These are phyloP conservation scores for Hydractinia echinata DNA, from an alignment of 30 jellyfish, hydroid and myxozoan genomes.

Conservation along the genomic window DNA sequence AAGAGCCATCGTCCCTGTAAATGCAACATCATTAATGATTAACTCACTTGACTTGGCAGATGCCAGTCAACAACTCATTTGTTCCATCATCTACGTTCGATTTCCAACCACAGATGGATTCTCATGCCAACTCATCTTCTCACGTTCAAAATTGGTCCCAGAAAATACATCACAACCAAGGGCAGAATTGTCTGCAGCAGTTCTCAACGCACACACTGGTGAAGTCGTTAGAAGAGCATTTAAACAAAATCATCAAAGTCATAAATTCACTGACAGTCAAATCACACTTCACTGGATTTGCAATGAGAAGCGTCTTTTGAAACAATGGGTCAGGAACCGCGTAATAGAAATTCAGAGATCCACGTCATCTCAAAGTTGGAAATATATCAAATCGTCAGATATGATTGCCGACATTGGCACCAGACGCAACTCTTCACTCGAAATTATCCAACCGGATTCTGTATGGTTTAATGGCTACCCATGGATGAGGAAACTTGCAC, in stretches of 20 bases:
- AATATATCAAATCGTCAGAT: conserved; percentile 15
- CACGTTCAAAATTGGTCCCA: conserved; percentile 2
- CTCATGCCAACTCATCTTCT: background rate
- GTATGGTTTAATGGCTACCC: conserved; percentile 16
- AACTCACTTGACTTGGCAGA: background rate
- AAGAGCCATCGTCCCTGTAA: background rate
- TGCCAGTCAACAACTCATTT: too few relatives aligned
- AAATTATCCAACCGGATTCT: conserved; percentile 6
- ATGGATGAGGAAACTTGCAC: background rate
- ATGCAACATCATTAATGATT: background rate
- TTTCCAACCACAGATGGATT: too few relatives aligned
- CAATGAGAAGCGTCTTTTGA: conserved; percentile 13
- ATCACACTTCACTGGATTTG: conserved; percentile 12
- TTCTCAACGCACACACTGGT: conserved; percentile 24
- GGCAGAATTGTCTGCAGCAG: conserved; percentile 25
- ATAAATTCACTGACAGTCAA: background rate
- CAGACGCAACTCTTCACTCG: conserved; percentile 22
- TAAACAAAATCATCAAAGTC: background rate
- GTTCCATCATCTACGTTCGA: too few relatives aligned
- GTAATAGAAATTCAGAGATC: too few relatives aligned
- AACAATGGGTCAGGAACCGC: too few relatives aligned
- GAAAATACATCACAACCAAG: conserved; percentile 2
- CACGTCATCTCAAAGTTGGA: too few relatives aligned
- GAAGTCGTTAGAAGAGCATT: conserved; percentile 25
- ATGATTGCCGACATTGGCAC: conserved; percentile 33